These are phyloP conservation scores for Carduelis carduelis DNA, from an alignment of 2,797 vertebrate species.

Conservation along the genomic window DNA sequence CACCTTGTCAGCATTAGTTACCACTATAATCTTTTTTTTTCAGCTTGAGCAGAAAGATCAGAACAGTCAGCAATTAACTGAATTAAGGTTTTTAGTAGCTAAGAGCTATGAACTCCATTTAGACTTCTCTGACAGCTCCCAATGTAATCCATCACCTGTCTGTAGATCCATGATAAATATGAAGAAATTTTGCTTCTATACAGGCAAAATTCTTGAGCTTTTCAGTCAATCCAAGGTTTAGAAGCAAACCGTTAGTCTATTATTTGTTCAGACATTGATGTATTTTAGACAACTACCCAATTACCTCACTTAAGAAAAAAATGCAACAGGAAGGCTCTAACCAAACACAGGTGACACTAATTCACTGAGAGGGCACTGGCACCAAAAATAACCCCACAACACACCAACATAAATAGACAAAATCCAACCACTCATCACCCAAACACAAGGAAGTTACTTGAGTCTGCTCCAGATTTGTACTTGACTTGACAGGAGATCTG, in stretches of 20 bases:
- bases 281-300: neutral
- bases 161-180: neutral
- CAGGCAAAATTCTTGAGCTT: neutral
- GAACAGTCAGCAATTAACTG: neutral
- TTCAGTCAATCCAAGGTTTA: neutral
- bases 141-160: fast-evolving
- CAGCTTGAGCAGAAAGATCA: neutral
- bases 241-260: neutral
- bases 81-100: neutral
- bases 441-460: neutral
- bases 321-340: neutral
- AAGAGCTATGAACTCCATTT: neutral
- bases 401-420: neutral
- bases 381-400: fast-evolving
- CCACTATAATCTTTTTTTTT: neutral
- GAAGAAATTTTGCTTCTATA: neutral
- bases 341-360: neutral
- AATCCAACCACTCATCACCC: neutral
- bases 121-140: neutral
- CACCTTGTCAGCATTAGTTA: neutral
- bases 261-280: neutral
- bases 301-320: neutral
- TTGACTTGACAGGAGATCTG: neutral
- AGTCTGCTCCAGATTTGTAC: neutral
- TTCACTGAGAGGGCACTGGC: neutral